Percentiles rank a stretch among this genome's conserved stretches.
Conservation (phyloP, 2,888 invertebrate genomes). For the Hyposoter didymator region DNA sequence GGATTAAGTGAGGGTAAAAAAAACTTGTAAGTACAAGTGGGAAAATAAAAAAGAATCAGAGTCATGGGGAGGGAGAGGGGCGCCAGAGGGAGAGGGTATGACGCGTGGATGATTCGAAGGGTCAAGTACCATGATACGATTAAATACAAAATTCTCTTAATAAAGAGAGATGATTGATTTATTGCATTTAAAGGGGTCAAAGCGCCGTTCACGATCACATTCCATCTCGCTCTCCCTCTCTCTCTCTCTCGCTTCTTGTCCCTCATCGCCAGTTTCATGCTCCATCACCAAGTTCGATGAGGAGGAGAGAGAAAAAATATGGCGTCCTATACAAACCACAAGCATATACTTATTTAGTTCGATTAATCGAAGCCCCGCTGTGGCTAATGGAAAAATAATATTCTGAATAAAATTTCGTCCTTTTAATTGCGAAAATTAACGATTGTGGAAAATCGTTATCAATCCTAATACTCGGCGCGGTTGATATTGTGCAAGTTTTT, state of each 20-base stretch:
- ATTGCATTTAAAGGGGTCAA: conserved; percentile 75
- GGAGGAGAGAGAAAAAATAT: background rate
- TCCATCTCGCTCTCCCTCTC: conserved; percentile 13
- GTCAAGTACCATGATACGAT: conserved; percentile 81
- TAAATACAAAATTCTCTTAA: conserved; percentile 80
- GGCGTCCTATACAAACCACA: conserved; percentile 2
- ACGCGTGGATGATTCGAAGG: conserved; percentile 69
- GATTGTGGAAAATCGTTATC: too few relatives aligned
- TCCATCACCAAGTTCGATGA: background rate
- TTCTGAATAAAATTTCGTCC: conserved; percentile 21
- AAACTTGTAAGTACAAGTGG: background rate
- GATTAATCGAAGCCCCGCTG: conserved; percentile 50
- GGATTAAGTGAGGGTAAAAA: conserved; percentile 6
- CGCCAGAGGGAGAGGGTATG: conserved; percentile 11
- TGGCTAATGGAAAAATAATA: conserved; percentile 30
- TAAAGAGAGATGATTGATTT: conserved; percentile 80
- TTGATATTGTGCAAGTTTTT: too few relatives aligned
- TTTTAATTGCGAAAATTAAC: too few relatives aligned
- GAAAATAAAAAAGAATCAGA: conserved; percentile 19
- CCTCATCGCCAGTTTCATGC: conserved; percentile 21
- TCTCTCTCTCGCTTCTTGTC: background rate
- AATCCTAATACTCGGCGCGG: too few relatives aligned
- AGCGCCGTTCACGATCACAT: conserved; percentile 57
- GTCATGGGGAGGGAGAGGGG: background rate
- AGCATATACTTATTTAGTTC: conserved; percentile 43